Percentiles rank a stretch among this genome's conserved stretches.
These are phyloP conservation scores for Hippolais icterina DNA, from an alignment of 2,113 vertebrate genomes.

Conservation along the genomic window DNA sequence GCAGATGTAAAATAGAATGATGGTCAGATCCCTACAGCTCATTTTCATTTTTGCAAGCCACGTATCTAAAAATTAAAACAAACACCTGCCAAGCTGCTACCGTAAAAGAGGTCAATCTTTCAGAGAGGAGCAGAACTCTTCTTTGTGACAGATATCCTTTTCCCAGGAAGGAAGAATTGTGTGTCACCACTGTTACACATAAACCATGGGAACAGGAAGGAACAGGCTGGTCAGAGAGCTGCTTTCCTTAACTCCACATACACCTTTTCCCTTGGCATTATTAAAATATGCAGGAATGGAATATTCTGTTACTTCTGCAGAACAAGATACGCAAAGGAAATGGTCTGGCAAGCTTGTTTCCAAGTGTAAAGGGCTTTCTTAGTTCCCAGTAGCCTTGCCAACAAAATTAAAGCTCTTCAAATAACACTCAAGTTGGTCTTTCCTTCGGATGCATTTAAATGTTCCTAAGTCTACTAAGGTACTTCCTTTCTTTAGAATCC, in stretches of 20 bases:
- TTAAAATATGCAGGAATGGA: slow-evolving; percentile 49
- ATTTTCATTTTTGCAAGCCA: background rate
- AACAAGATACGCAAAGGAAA: slow-evolving; percentile 61
- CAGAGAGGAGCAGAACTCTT: background rate
- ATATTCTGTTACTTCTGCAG: slow-evolving; percentile 61
- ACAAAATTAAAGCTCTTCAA: slow-evolving; percentile 46
- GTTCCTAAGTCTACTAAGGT: background rate
- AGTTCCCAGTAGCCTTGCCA: slow-evolving; percentile 47
- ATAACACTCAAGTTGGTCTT: slow-evolving; percentile 36
- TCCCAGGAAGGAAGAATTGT: background rate
- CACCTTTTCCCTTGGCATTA: slow-evolving; percentile 53
- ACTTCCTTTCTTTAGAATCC: slow-evolving; percentile 48
- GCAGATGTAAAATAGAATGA: background rate
- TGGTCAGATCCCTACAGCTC: background rate
- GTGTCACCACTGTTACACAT: background rate
- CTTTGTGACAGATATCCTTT: background rate
- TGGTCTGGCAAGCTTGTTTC: slow-evolving; percentile 48
- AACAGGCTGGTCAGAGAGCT: slow-evolving; percentile 13
- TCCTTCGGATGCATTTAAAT: slow-evolving; percentile 35
- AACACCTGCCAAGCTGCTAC: background rate
- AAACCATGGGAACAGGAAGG: slow-evolving; percentile 24
- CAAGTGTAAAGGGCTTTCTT: slow-evolving; percentile 37
- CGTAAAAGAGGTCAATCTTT: background rate
- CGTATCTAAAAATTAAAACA: slow-evolving; percentile 16
- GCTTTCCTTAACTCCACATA: background rate